These are phyloP conservation scores for Agapornis canus DNA, from an alignment of 2,797 vertebrate species.

Conservation along the genomic window DNA sequence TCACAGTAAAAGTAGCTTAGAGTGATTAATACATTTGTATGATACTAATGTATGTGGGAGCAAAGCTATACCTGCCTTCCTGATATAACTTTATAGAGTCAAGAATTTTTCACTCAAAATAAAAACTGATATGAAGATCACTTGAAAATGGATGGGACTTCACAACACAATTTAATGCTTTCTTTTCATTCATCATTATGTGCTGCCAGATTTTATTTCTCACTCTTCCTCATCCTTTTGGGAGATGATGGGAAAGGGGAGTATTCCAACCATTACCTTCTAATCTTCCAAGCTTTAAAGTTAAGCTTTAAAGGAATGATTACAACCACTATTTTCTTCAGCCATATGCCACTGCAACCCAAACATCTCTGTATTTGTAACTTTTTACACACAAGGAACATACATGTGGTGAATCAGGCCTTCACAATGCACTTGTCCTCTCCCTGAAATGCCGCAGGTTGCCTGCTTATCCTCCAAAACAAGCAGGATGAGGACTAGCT, in stretches of 20 bases:
- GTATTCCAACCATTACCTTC: not conserved
- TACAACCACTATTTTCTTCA: not conserved
- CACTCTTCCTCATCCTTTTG: not conserved
- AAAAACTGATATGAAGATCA: not conserved
- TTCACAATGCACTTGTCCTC: not conserved
- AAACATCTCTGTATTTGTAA: not conserved
- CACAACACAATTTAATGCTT: not conserved
- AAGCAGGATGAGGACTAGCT: not conserved
- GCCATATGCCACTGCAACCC: not conserved
- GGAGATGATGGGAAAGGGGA: not conserved
- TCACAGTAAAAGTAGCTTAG: not conserved
- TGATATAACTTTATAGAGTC: not conserved
- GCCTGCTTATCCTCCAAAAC: not conserved
- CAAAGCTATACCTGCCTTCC: not conserved
- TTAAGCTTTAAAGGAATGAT: not conserved
- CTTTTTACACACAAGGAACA: not conserved
- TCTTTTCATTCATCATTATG: not conserved
- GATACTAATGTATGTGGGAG: not conserved
- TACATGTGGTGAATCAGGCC: not conserved
- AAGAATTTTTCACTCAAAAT: not conserved
- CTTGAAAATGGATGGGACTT: not conserved
- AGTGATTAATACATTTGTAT: not conserved
- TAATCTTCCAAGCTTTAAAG: not conserved
- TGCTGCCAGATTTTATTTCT: not conserved
- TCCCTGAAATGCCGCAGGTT: conserved; percentile 16